These are phyloP conservation scores for Sarcophaga variegata DNA, from an alignment of 2,888 invertebrate species.

Conservation along the genomic window DNA sequence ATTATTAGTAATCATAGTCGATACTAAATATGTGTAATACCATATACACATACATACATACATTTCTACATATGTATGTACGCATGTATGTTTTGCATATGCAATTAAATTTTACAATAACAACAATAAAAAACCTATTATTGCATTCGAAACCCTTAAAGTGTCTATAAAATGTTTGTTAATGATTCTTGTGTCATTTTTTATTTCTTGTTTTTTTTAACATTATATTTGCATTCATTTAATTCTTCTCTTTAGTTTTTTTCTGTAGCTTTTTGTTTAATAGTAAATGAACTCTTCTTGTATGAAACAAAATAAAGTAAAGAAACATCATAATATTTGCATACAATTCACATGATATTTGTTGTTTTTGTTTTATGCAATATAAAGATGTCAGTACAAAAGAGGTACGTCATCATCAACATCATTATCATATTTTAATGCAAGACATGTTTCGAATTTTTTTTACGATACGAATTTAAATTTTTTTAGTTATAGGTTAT, in stretches of 20 bases:
- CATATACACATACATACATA: background rate
- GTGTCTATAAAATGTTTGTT: slow-evolving; percentile 62
- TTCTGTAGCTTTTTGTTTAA: slow-evolving; percentile 12
- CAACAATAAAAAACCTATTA: background rate
- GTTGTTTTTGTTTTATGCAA: slow-evolving; percentile 26
- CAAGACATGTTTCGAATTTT: slow-evolving; percentile 51
- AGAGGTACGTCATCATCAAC: slow-evolving; percentile 47
- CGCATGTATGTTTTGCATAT: background rate
- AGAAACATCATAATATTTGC: slow-evolving; percentile 40
- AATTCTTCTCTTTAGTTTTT: background rate
- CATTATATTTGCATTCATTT: background rate
- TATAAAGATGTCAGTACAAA: slow-evolving; percentile 58
- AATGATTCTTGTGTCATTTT: slow-evolving; percentile 63
- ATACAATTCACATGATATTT: slow-evolving; percentile 56
- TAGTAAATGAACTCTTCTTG: slow-evolving; percentile 54
- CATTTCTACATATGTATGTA: background rate
- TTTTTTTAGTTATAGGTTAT: slow-evolving; percentile 28
- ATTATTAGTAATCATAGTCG: slow-evolving; percentile 13
- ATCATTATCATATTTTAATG: slow-evolving; percentile 34
- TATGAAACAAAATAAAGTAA: slow-evolving; percentile 25
- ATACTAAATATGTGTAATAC: slow-evolving; percentile 9
- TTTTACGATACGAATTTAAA: background rate
- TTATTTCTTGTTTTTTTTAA: slow-evolving; percentile 34
- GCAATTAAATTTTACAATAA: slow-evolving; percentile 1
- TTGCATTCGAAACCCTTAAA: slow-evolving; percentile 67